Evolutionary conservation across 2,888 invertebrate genomes (phyloP).

Genomic region (Drosophila diplacantha): DNA sequence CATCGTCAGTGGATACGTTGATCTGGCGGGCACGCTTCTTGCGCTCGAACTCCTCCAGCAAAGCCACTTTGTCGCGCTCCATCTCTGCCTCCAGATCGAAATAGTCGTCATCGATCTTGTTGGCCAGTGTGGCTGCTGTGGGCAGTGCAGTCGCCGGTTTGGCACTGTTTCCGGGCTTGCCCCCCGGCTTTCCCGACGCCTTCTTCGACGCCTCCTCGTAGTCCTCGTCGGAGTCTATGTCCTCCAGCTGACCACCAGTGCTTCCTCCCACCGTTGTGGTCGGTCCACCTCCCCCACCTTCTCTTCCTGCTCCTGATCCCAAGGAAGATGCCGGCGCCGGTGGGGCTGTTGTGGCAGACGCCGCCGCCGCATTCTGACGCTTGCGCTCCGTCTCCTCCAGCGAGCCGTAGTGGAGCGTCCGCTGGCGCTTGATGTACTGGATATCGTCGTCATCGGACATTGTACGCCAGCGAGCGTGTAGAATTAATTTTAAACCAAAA

Average conservation of each 20-base stretch:
- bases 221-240: constrained; percentile 81
- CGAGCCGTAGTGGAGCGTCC: constrained; percentile 92
- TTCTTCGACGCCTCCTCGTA: constrained; percentile 78
- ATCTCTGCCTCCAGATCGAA: constrained; percentile 77
- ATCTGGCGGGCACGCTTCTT: constrained; percentile 95
- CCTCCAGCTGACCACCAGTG: constrained; percentile 75
- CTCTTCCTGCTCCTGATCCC: constrained; percentile 3
- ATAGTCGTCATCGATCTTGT: constrained; percentile 78
- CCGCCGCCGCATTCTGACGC: constrained; percentile 78
- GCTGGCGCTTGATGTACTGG: constrained; percentile 84
- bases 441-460: constrained; percentile 91
- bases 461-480: constrained; percentile 39
- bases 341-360: constrained; percentile 43
- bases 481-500: constrained; percentile 71
- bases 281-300: constrained; percentile 28
- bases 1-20: constrained; percentile 98
- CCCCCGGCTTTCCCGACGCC: constrained; percentile 76
- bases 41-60: constrained; percentile 97
- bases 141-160: constrained; percentile 51
- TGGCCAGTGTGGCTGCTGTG: constrained; percentile 66
- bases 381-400: constrained; percentile 90
- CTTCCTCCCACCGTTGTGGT: constrained; percentile 24
- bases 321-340: constrained; percentile 37
- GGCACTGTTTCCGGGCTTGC: constrained; percentile 74
- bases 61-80: constrained; percentile 91